A percentile compares a stretch with the other conserved stretches of the same genome.
Evolutionary conservation across 2,113 vertebrate genomes (phyloP).

Genomic region (Cebus imitator): DNA sequence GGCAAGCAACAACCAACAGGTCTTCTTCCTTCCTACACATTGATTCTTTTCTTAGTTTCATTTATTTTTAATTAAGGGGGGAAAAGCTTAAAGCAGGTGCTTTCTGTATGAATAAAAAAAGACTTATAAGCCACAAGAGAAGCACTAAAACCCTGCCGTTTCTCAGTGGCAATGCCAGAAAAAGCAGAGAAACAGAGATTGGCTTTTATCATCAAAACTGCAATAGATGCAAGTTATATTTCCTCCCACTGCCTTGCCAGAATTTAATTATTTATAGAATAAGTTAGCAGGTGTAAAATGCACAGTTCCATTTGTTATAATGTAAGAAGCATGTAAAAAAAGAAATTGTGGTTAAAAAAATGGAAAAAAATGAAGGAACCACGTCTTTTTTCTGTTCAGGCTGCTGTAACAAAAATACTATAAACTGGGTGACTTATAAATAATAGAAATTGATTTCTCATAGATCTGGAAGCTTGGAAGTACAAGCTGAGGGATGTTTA

Average conservation of each 20-base stretch:
- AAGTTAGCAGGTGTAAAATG: constrained; percentile 16
- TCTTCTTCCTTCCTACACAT: background rate
- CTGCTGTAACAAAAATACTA: background rate
- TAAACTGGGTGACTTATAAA: background rate
- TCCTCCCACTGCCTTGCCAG: background rate
- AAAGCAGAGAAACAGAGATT: constrained; percentile 28
- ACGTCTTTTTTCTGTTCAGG: background rate
- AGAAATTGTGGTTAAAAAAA: background rate
- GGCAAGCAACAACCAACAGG: background rate
- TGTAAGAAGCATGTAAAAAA: background rate
- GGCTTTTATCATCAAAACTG: constrained; percentile 26
- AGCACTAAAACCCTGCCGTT: background rate
- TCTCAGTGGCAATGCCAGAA: constrained; percentile 17
- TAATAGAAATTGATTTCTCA: background rate
- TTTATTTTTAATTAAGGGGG: constrained; percentile 56
- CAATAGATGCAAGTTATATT: constrained; percentile 2
- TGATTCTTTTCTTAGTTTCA: constrained; percentile 37
- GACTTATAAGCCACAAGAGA: background rate
- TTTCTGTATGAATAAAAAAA: constrained; percentile 39
- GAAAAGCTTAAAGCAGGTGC: background rate
- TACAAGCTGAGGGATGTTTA: background rate
- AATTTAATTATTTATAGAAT: constrained; percentile 62
- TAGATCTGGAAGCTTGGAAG: background rate
- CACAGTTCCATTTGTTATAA: background rate
- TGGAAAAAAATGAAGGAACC: background rate